phyloP scores from a whole-genome alignment of 2,113 vertebrate species.

The Camelus dromedarius region DNA sequence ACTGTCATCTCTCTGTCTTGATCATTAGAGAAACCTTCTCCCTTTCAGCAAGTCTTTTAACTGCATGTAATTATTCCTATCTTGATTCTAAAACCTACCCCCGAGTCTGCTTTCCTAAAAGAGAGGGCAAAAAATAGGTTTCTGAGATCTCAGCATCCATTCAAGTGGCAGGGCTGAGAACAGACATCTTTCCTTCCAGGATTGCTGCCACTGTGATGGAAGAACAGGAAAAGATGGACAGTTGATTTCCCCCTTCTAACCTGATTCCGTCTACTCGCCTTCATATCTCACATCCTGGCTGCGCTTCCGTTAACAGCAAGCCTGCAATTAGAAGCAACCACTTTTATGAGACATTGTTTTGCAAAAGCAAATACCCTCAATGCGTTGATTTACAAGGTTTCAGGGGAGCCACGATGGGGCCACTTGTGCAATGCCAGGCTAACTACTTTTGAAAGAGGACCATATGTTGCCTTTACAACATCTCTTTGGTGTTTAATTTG shows the following conservation, averaged over 20 bases:
- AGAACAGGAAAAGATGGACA: background rate
- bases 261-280: background rate
- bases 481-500: conserved; percentile 87
- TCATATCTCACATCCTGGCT: background rate
- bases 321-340: conserved; percentile 77
- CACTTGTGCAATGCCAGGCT: conserved; percentile 78
- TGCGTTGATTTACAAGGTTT: conserved; percentile 75
- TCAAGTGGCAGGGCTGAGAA: background rate
- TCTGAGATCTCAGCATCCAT: background rate
- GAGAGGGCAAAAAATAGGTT: background rate
- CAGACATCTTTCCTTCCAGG: accelerated
- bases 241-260: background rate
- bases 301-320: background rate
- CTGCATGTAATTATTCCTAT: background rate
- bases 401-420: conserved; percentile 68
- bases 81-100: background rate
- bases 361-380: conserved; percentile 77
- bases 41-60: background rate
- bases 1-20: accelerated
- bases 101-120: accelerated
- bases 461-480: conserved; percentile 86
- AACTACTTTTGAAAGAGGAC: conserved; percentile 85
- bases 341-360: conserved; percentile 79
- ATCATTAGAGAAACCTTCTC: accelerated
- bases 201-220: accelerated